Conservation (phyloP, 2,888 invertebrate species). For the Trissonchulus sp. region DNA sequence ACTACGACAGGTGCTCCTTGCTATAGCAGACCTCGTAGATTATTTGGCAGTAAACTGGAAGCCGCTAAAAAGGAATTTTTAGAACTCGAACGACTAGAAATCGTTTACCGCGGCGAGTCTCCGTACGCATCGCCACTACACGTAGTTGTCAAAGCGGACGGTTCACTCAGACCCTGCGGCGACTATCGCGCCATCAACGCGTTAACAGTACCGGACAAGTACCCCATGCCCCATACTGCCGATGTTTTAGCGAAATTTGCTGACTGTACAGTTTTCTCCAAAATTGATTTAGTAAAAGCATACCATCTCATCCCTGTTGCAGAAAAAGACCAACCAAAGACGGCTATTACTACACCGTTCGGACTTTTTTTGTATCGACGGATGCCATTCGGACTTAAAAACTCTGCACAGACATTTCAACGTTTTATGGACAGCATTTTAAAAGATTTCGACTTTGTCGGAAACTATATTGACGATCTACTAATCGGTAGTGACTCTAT, state of each 20-base stretch:
- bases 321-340: conserved; percentile 35
- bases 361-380: no score
- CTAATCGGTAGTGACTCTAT: no score
- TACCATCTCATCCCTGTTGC: conserved; percentile 36
- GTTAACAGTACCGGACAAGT: not conserved
- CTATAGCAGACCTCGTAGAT: not conserved
- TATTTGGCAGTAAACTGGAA: not conserved
- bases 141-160: not conserved
- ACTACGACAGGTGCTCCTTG: not conserved
- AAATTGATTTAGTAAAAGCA: conserved; percentile 34
- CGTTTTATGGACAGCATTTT: no score
- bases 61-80: no score
- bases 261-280: conserved; percentile 30
- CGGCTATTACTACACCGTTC: no score
- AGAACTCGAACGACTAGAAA: not conserved
- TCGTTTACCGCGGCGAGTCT: conserved; percentile 13
- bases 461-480: no score
- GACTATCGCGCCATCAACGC: not conserved
- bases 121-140: conserved; percentile 2
- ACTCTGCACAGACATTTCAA: no score
- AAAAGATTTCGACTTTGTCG: conserved; percentile 39
- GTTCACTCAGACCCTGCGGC: not conserved
- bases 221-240: conserved; percentile 7
- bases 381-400: conserved; percentile 42
- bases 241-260: not conserved